A percentile compares a stretch with the other conserved stretches of the same genome.
Evolutionary conservation across 2,888 invertebrate genomes (phyloP).

Genomic region (Aromia moschata): DNA sequence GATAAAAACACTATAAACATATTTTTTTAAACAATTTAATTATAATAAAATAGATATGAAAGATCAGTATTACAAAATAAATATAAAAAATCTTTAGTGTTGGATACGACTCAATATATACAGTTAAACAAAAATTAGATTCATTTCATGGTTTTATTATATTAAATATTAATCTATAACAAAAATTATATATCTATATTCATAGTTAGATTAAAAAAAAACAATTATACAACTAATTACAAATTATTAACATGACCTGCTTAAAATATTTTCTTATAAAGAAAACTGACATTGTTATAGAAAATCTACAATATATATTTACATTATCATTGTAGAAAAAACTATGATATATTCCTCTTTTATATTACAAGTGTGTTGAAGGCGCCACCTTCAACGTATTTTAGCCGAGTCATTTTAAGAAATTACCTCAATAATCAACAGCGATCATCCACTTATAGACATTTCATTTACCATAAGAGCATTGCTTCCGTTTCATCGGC

Average conservation of each 20-base stretch:
- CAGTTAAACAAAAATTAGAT: conserved; percentile 50
- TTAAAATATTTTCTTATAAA: conserved; percentile 62
- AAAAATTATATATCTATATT: conserved; percentile 60
- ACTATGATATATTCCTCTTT: conserved; percentile 41
- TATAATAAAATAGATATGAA: conserved; percentile 49
- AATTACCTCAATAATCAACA: conserved; percentile 29
- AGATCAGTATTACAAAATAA: conserved; percentile 52
- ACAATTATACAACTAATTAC: conserved; percentile 63
- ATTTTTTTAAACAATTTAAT: conserved; percentile 49
- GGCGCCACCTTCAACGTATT: conserved; percentile 27
- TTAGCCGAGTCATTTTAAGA: conserved; percentile 31
- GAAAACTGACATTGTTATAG: conserved; percentile 59
- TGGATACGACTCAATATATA: conserved; percentile 45
- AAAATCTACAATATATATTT: conserved; percentile 58
- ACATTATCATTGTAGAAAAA: conserved; percentile 50
- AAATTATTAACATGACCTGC: conserved; percentile 57
- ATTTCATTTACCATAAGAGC: not conserved
- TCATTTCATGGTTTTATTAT: conserved; percentile 53
- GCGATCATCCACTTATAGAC: not conserved
- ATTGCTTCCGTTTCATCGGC: no score
- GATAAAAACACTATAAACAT: conserved; percentile 22
- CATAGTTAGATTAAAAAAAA: conserved; percentile 58
- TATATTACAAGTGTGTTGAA: conserved; percentile 34
- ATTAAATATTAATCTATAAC: conserved; percentile 62
- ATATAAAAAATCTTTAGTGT: conserved; percentile 48